These are phyloP conservation scores for Chrysochloris asiatica DNA, from an alignment of 2,113 vertebrate species.

Conservation along the genomic window DNA sequence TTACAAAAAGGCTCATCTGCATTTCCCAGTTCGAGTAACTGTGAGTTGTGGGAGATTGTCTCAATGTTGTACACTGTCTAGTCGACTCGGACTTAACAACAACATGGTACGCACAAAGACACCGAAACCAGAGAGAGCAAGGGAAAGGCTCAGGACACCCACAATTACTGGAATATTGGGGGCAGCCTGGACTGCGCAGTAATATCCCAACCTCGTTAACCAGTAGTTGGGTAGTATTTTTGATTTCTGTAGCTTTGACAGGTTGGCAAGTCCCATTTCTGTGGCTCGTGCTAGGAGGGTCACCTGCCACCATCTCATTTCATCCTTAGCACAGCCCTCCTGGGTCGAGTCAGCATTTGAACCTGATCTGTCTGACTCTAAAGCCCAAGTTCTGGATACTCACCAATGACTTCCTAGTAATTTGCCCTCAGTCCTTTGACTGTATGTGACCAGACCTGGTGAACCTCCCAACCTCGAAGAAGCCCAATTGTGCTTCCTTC, in stretches of 20 bases:
- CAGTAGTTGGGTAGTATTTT: neutral
- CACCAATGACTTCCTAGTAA: neutral
- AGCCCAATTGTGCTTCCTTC: neutral
- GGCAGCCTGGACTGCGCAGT: neutral
- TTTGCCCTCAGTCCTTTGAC: neutral
- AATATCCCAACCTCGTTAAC: neutral
- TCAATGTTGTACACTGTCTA: no score
- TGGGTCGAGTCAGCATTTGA: neutral
- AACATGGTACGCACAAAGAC: neutral
- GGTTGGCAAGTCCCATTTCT: neutral
- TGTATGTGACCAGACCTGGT: neutral
- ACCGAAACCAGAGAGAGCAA: neutral
- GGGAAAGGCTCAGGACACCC: neutral
- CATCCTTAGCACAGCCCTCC: neutral
- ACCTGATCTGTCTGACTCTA: neutral
- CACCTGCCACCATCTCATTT: neutral
- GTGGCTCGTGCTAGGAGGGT: neutral
- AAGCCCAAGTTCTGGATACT: neutral
- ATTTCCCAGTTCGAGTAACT: no score
- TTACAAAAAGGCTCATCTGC: no score
- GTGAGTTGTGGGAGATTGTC: no score
- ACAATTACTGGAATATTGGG: neutral
- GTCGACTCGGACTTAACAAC: no score
- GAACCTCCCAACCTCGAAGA: neutral
- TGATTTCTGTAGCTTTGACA: neutral